Base-by-base conservation (phyloP, 2,797 vertebrate genomes). In the Mastacembelus armatus region DNA sequence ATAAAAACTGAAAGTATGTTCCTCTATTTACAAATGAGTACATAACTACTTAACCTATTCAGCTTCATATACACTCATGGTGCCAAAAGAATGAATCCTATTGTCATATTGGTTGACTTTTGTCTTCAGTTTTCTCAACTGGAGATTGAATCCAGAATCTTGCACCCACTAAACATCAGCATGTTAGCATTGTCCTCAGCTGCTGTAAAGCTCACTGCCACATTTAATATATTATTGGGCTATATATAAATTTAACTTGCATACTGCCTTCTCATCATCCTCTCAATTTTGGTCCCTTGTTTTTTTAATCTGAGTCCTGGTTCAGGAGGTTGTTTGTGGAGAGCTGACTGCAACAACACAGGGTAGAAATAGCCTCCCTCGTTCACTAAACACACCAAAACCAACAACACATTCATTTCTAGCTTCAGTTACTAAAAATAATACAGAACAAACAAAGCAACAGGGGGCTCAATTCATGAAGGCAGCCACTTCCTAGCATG, bases 371-470 rank as follows among this genome's bases (percentile, higher is more conserved):
- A 91, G 62, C 21, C 22, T 36, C 43, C 29, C 65, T 73, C 73
- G 54, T 74, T 81, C 30, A 57, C 56, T 66, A 69, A n/a, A 84
- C 80, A 81, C 85, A 71, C 81, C 85, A 74, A 77, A 88, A 88
- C 79, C 74, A 88, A 87, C 80, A 87, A 61, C 58, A 72, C 66
- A 55, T 84, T 73, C 66, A 81, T 81, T 87, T 78, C 74, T 58
- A 54, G 64, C 84, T 62, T 40, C 79, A 61, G 54, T 76, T 82
- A 32, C 89, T 87, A 89, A 91, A 91, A 90, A 90, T 91, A 91
- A 78, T 66, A 5, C 0, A 66, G 72, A 85, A 92, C 84, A 92
- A 92, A 93, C 86, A 93, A 92, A 5, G 40, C 39, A 44, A 89
- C 88, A 92, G 80, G 76, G n/a, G 77, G 18, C 21, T 75, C 48